phyloP scores from a whole-genome alignment of 2,888 invertebrate genomes.

The Philaethria dido region DNA sequence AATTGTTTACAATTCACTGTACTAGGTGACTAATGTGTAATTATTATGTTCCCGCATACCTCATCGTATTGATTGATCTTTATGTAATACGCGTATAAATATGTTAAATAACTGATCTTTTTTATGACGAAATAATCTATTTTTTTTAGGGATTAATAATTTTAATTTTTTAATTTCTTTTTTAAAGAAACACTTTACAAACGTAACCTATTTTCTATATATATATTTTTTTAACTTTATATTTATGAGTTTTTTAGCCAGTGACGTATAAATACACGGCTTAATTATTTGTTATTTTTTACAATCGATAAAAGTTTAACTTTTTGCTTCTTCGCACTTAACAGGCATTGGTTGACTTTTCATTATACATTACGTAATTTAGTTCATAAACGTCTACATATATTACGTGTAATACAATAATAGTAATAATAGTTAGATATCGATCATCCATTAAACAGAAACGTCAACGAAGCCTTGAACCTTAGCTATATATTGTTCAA shows the following conservation, averaged over 20 bases:
- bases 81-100: neutral
- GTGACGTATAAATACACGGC: no score
- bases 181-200: no score
- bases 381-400: neutral
- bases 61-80: neutral
- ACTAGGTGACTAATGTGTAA: constrained; percentile 5
- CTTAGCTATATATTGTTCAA: neutral
- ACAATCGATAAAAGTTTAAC: no score
- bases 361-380: neutral
- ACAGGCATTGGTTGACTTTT: neutral
- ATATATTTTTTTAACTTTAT: no score
- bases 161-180: no score
- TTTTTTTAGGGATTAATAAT: neutral
- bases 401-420: neutral
- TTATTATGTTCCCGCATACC: neutral
- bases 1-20: neutral
- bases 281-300: no score
- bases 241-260: no score
- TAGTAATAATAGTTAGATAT: neutral
- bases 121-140: neutral
- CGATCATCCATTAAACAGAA: neutral
- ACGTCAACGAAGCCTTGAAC: neutral
- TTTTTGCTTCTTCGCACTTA: no score
- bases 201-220: no score
- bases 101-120: neutral